Evolutionary conservation across 2,888 invertebrate genomes (phyloP), one percentile per base, ranked within the genome.

Genomic region (Dorcus parallelipipedus): DNA sequence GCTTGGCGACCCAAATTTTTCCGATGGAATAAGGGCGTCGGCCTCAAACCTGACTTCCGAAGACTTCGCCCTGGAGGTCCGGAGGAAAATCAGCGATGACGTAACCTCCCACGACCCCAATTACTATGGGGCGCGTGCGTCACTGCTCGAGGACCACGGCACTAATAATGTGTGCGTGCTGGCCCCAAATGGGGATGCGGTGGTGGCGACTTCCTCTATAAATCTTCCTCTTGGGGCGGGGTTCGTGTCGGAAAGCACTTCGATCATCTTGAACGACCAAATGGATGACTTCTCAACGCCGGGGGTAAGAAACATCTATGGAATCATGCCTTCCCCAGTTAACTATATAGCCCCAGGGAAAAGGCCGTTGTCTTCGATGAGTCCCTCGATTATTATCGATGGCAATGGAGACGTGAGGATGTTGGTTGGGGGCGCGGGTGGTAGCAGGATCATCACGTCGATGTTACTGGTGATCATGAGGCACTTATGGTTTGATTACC

Each of bases 231-330:
- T 95, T 80, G 97, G 97, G 1, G 85, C 90, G 10, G 86, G 87
- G 58, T 79, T 91, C 10, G 83, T 87, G 1, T 94, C 95, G 0
- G 76, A 73, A 14, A 83, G 83, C 54, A 90, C 94, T 0, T 95
- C 94, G 26, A 89, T 95, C 58, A 83, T 95, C 64, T 80, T 91
- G 61, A 95, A 95, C 77, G 87, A 93, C 69, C 89, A 91, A 72
- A 95, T 95, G 93, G 92, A 94, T 69, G 95, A 95, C 74, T 95
- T 95, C 75, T 87, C 91, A 0, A 83, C 88, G 3, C 90, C 91
- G 0, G 78, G 83, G 57, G 80, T 82, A 6, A 75, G 80, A 3
- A 93, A 87, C 64, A 78, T 83, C 1, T 93, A 88, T 70, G 88
- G 86, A 1, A 76, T 93, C 49, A 90, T 90, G 0, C 89, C 96